Conservation (phyloP, 1,140 invertebrate genomes). For the Leucophenga varia region DNA sequence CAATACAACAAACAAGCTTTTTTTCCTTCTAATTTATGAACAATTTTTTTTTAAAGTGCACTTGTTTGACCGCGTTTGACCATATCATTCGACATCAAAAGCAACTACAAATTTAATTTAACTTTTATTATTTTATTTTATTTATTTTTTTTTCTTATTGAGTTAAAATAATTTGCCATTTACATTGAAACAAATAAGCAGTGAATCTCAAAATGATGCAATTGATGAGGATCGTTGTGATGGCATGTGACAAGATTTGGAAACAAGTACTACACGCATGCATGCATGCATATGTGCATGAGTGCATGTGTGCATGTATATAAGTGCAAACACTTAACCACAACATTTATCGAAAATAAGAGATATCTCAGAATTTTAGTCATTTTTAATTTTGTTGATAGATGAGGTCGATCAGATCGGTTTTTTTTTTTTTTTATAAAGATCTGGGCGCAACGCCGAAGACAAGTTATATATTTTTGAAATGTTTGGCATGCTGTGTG, state of each 20-base stretch:
- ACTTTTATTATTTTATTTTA: conserved; percentile 19
- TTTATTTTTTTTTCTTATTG: conserved; percentile 11
- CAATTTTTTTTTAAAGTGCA: conserved; percentile 54
- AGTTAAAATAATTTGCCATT: conserved; percentile 27
- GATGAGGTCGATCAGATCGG: conserved; percentile 36
- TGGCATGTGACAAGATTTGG: no score
- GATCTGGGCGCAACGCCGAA: conserved; percentile 16
- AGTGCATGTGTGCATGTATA: no score
- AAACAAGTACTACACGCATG: no score
- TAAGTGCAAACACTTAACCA: no score
- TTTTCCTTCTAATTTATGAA: conserved; percentile 48
- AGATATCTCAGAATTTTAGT: no score
- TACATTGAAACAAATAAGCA: conserved; percentile 12
- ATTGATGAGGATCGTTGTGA: no score
- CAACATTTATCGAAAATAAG: no score
- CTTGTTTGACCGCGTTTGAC: conserved; percentile 52
- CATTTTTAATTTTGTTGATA: conserved; percentile 50
- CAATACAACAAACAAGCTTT: no score
- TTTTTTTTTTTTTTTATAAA: conserved; percentile 17
- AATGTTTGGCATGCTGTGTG: no score
- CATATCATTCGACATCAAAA: conserved; percentile 42
- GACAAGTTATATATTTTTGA: no score
- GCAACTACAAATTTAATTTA: background rate
- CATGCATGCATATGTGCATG: no score
- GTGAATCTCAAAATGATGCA: no score